Percentiles rank a stretch among this genome's conserved stretches.
These are phyloP conservation scores for Microplitis demolitor DNA, from an alignment of 1,140 invertebrate genomes.

Conservation along the genomic window DNA sequence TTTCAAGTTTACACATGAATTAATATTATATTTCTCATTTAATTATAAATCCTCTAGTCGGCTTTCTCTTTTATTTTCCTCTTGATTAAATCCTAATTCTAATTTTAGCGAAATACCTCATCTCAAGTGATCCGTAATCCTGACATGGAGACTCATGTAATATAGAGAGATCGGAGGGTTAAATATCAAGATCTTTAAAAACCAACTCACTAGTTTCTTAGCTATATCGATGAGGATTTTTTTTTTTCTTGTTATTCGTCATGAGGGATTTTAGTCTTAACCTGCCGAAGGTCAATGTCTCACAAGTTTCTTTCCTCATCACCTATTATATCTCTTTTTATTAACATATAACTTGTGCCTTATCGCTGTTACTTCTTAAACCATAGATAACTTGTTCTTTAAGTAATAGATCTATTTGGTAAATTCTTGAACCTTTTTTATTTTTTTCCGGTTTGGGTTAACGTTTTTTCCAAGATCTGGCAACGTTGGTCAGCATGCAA, in stretches of 20 bases:
- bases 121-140: background rate
- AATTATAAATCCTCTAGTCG: background rate
- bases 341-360: background rate
- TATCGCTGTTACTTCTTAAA: background rate
- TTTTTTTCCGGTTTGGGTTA: background rate
- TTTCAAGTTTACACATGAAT: background rate
- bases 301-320: background rate
- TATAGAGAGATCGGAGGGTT: background rate
- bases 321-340: background rate
- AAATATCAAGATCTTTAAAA: background rate
- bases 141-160: background rate
- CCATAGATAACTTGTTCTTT: background rate
- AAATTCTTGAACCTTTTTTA: background rate
- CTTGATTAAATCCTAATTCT: background rate
- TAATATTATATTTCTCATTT: background rate
- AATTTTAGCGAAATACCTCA: background rate
- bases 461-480: background rate
- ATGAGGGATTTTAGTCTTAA: too few relatives aligned
- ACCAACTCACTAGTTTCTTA: background rate
- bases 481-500: conserved; percentile 14
- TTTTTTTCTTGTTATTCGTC: background rate
- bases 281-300: too few relatives aligned
- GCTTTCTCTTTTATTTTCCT: background rate
- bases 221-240: background rate
- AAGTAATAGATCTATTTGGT: background rate